Evolutionary conservation across 2,113 vertebrate species (phyloP).

Genomic region (Microcebus ravelobensis): DNA sequence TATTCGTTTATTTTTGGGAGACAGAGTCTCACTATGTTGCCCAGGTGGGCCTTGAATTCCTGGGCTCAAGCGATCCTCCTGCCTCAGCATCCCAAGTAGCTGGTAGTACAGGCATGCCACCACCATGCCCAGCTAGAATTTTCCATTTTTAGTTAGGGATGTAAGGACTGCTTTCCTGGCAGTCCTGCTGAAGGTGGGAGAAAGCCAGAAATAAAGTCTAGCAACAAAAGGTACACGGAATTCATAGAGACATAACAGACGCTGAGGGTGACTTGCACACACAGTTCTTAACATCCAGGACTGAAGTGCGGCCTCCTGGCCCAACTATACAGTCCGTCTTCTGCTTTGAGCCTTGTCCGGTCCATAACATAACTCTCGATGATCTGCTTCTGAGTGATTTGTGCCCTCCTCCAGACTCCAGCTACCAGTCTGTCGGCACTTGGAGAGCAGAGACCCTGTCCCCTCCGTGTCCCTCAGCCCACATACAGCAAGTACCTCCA

Average conservation of each 20-base stretch:
- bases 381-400: neutral
- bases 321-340: accelerated
- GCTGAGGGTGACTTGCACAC: neutral
- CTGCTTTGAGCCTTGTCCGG: neutral
- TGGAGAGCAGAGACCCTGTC: neutral
- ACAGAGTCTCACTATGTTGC: too few relatives aligned
- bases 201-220: neutral
- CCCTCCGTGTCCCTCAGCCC: neutral
- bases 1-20: too few relatives aligned
- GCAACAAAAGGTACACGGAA: neutral
- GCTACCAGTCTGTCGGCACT: accelerated
- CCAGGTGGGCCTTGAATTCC: too few relatives aligned
- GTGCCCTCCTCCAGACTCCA: neutral
- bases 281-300: neutral
- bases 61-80: too few relatives aligned
- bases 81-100: too few relatives aligned
- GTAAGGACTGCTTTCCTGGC: neutral
- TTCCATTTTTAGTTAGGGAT: neutral
- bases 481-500: accelerated
- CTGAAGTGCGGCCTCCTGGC: neutral
- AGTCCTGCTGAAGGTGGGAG: neutral
- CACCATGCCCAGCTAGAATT: too few relatives aligned
- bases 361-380: too few relatives aligned
- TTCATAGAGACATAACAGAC: neutral
- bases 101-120: too few relatives aligned